Evolutionary conservation across 2,888 invertebrate genomes (phyloP).

Genomic region (Amblyteles armatorius): DNA sequence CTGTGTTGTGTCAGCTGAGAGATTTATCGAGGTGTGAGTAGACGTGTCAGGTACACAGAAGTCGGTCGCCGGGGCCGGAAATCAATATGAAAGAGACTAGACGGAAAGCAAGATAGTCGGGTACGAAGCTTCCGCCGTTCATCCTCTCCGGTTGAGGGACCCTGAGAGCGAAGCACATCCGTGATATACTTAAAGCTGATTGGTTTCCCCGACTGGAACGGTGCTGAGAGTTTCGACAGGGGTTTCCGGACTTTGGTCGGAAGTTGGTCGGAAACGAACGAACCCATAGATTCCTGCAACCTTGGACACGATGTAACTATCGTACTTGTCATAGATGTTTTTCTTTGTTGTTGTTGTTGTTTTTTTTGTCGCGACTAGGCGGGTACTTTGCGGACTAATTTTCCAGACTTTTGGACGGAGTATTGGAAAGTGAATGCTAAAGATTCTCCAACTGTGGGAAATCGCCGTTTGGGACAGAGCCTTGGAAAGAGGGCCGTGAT

Average conservation of each 20-base stretch:
- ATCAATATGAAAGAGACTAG: constrained; percentile 40
- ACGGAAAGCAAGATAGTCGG: constrained; percentile 38
- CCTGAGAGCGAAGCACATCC: background rate
- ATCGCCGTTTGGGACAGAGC: too few relatives aligned
- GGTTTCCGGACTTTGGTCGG: constrained; percentile 9
- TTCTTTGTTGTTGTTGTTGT: background rate
- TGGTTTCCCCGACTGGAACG: constrained; percentile 48
- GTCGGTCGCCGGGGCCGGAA: constrained; percentile 8
- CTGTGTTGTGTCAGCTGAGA: background rate
- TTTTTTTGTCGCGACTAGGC: background rate
- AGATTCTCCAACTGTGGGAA: too few relatives aligned
- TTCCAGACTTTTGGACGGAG: background rate
- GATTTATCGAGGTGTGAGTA: background rate
- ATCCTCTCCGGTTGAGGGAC: constrained; percentile 29
- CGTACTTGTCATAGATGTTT: background rate
- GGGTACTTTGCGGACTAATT: background rate
- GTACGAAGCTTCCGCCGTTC: constrained; percentile 35
- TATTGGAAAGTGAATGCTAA: too few relatives aligned
- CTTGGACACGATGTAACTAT: background rate
- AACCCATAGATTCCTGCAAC: background rate
- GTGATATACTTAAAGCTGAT: constrained; percentile 32
- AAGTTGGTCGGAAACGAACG: background rate
- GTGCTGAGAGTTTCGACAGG: constrained; percentile 18
- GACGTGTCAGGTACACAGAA: background rate
- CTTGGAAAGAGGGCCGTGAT: too few relatives aligned